Percentiles rank a stretch among this genome's conserved stretches.
phyloP scores from a whole-genome alignment of 2,888 invertebrate genomes.

The Xanthia icteritia region DNA sequence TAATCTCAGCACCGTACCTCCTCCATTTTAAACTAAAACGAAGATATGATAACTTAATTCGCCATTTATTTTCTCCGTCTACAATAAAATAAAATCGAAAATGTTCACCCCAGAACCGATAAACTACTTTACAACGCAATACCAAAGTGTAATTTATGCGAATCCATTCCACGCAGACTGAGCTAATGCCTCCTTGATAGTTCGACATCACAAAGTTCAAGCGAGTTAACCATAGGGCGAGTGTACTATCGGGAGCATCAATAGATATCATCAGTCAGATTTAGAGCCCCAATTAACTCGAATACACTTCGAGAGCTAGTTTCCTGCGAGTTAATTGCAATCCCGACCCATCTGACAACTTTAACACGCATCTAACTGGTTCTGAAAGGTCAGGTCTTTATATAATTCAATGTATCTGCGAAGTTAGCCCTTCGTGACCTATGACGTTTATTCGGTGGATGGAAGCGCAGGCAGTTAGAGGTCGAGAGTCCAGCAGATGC shows the following conservation, averaged over 20 bases:
- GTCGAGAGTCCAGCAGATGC: constrained; percentile 28
- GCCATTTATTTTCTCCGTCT: constrained; percentile 10
- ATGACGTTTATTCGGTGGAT: constrained; percentile 16
- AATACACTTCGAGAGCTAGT: constrained; percentile 55
- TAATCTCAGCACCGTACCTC: neutral
- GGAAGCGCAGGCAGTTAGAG: constrained; percentile 15
- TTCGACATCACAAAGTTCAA: constrained; percentile 53
- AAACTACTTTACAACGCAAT: constrained; percentile 43
- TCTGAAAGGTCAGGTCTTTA: constrained; percentile 64
- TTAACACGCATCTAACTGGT: constrained; percentile 54
- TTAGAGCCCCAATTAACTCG: constrained; percentile 54
- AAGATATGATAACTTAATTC: constrained; percentile 11
- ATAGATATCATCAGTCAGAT: constrained; percentile 57
- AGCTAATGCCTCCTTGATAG: constrained; percentile 50
- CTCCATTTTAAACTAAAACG: neutral
- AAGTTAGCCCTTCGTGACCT: constrained; percentile 29
- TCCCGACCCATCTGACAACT: constrained; percentile 51
- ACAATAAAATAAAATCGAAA: constrained; percentile 36
- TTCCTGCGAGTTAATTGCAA: constrained; percentile 68
- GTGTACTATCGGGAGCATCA: constrained; percentile 46
- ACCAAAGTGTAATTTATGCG: constrained; percentile 46
- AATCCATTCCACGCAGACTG: constrained; percentile 48
- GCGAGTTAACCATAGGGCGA: constrained; percentile 36
- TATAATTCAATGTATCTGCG: constrained; percentile 25
- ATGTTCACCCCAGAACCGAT: constrained; percentile 6